phyloP scores from a whole-genome alignment of 2,113 vertebrate species.

The Larimichthys crocea region DNA sequence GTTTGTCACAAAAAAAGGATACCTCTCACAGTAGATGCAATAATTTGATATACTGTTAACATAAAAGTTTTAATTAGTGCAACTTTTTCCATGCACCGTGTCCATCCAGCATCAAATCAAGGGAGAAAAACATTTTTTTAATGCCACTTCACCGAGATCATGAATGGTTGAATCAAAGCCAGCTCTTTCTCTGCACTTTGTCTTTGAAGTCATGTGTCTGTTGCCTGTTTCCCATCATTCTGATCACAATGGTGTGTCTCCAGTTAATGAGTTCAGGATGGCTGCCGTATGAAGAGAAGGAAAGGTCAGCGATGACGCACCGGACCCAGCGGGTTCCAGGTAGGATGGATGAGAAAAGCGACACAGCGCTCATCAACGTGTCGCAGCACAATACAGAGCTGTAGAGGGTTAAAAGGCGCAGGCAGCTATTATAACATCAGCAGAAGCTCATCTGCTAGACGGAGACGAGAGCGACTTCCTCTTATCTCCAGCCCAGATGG shows the following conservation, averaged over 20 bases:
- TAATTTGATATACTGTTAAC: too few species aligned
- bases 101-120: background rate
- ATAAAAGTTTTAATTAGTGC: too few species aligned
- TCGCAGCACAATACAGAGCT: slow-evolving; percentile 32
- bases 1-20: too few species aligned
- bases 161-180: background rate
- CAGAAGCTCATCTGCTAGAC: slow-evolving; percentile 33
- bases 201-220: background rate
- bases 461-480: slow-evolving; percentile 26
- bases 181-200: background rate
- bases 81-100: background rate
- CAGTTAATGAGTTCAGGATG: background rate
- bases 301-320: slow-evolving; percentile 69
- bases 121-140: background rate
- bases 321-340: slow-evolving; percentile 47
- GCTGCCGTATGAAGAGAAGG: background rate
- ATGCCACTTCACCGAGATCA: background rate
- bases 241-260: slow-evolving; percentile 15
- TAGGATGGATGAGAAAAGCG: slow-evolving; percentile 21
- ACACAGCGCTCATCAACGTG: slow-evolving; percentile 9
- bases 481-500: slow-evolving; percentile 34
- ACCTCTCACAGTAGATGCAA: too few species aligned
- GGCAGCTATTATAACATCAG: slow-evolving; percentile 13
- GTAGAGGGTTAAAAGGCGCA: slow-evolving; percentile 25
- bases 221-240: slow-evolving; percentile 19